Base-by-base conservation (phyloP, 2,888 invertebrate species). In the Sicus ferrugineus region DNA sequence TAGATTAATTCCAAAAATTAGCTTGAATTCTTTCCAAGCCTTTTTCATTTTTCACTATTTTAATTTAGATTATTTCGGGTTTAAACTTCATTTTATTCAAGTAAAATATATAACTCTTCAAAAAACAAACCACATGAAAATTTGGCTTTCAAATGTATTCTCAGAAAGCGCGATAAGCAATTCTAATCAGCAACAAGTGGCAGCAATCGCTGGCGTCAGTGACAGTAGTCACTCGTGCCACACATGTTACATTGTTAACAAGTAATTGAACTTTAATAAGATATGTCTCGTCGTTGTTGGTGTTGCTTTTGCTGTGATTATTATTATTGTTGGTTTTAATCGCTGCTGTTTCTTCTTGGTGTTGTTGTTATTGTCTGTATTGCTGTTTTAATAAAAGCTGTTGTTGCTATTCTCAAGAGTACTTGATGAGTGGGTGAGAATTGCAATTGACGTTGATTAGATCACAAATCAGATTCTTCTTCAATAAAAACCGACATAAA, bases 381-480 rank as follows among this genome's bases (percentile, higher is more conserved):
- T 52, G 52, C 21, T 19, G 14, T 52, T n/a, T 6, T 52, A 14
- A 9, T 52, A n/a, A 19, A 11, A 16, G n/a, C 6, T 34, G 2
- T 34, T 26, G 1, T 54, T 1, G 23, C 14, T 2, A 54, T 54
- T 54, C 14, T 54, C 26, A n/a, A n/a, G n/a, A n/a, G n/a, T n/a
- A n/a, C n/a, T 19, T 42, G 42, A 4, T 42, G 5, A 42, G 19
- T 61, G 38, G 61, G 23, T 61, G 42, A 9, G 21, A 61, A 42
- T 61, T 11, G 26, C 26, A 61, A 42, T 61, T 42, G 28, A 38
- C 61, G 38, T 42, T 61, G 26, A 61, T 61, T 23, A 61, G 26
- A 42, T 42, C 21, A 38, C 42, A 26, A 6, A 1, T n/a, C 16
- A 14, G 28, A 61, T n/a, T 59, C 21, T 52, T 52, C 23, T 23